phyloP scores from a whole-genome alignment of 2,888 invertebrate genomes.

The Ormyrus nitidulus region DNA sequence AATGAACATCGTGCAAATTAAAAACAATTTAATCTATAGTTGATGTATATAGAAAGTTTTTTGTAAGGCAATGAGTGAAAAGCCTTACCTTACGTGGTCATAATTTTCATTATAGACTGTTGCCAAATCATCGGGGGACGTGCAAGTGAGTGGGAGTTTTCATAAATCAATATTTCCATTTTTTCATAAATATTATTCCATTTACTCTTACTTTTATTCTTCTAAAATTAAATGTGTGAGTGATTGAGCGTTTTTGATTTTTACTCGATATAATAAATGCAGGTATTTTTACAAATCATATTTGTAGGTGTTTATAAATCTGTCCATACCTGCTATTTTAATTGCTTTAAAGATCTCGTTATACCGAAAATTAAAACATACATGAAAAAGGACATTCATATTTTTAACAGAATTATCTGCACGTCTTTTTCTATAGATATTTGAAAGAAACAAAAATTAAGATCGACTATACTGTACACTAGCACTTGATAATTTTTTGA shows the following conservation, averaged over 20 bases:
- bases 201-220: conserved; percentile 26
- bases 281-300: conserved; percentile 20
- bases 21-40: conserved; percentile 37
- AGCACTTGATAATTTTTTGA: conserved; percentile 40
- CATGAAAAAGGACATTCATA: conserved; percentile 36
- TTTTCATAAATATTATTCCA: conserved; percentile 33
- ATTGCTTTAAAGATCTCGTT: conserved; percentile 48
- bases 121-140: conserved; percentile 57
- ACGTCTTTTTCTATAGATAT: conserved; percentile 42
- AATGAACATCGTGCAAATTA: conserved; percentile 26
- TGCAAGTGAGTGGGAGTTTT: conserved; percentile 55
- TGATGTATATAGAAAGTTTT: conserved; percentile 51
- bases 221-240: conserved; percentile 42
- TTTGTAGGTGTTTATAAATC: conserved; percentile 38
- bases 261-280: conserved; percentile 14
- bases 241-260: conserved; percentile 38
- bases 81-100: conserved; percentile 41
- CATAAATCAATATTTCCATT: conserved; percentile 47
- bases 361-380: conserved; percentile 37
- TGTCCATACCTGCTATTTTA: conserved; percentile 38
- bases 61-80: conserved; percentile 43
- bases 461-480: conserved; percentile 7
- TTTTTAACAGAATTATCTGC: conserved; percentile 37
- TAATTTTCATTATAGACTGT: conserved; percentile 51
- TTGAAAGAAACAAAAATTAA: background rate